These are phyloP conservation scores for Mimumesa dahlbomi DNA, from an alignment of 2,888 invertebrate genomes.

Conservation along the genomic window DNA sequence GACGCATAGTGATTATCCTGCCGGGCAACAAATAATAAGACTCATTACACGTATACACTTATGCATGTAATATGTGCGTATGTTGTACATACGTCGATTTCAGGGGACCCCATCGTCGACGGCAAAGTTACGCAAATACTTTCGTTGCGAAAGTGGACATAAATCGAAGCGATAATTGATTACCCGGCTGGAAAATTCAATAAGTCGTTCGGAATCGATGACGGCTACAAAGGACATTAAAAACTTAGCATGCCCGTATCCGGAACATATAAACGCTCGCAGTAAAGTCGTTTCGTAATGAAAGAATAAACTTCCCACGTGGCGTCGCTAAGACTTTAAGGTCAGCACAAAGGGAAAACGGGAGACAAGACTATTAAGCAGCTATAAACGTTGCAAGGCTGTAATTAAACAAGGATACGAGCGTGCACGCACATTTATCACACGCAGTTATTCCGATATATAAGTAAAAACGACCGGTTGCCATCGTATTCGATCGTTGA, in stretches of 20 bases:
- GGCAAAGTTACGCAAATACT: too few relatives aligned
- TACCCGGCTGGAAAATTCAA: background rate
- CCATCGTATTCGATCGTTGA: too few relatives aligned
- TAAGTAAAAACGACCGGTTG: too few relatives aligned
- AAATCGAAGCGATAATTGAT: too few relatives aligned
- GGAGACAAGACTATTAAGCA: constrained; percentile 29
- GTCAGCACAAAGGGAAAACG: constrained; percentile 2
- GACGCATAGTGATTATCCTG: background rate
- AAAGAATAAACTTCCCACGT: constrained; percentile 32
- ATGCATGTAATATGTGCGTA: too few relatives aligned
- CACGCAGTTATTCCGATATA: too few relatives aligned
- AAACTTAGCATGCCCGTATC: too few relatives aligned
- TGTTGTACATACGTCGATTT: too few relatives aligned
- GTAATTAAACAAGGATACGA: constrained; percentile 9
- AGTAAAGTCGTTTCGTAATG: constrained; percentile 31
- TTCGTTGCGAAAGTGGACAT: too few relatives aligned
- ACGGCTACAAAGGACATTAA: too few relatives aligned
- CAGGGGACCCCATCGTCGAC: too few relatives aligned
- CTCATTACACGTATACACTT: background rate
- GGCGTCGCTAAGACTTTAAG: constrained; percentile 2
- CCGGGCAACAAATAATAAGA: background rate
- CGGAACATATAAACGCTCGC: background rate
- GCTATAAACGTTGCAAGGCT: constrained; percentile 27
- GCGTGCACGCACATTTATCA: background rate
- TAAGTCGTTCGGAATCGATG: background rate